phyloP scores from a whole-genome alignment of 2,888 invertebrate genomes.

The Augiades crinisus region DNA sequence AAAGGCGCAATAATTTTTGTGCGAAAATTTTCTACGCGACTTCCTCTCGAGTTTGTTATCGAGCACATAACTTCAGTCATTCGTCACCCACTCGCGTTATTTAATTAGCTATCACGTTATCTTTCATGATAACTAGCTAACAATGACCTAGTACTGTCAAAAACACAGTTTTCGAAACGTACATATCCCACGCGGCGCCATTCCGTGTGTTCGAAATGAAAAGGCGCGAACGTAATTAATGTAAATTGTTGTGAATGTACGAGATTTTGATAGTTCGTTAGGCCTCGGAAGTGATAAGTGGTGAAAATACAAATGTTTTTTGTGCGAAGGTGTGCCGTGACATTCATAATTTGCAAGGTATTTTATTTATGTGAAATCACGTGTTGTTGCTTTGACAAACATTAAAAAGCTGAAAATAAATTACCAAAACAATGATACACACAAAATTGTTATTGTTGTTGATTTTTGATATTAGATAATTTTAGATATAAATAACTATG shows the following conservation, averaged over 20 bases:
- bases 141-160: slow-evolving; percentile 35
- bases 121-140: slow-evolving; percentile 33
- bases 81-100: slow-evolving; percentile 18
- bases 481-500: no score
- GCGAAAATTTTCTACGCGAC: no score
- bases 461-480: no score
- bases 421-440: no score
- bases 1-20: no score
- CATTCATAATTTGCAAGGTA: no score
- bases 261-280: background rate
- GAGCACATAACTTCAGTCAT: background rate
- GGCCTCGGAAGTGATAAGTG: background rate
- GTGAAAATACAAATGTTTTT: background rate
- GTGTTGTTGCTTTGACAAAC: no score
- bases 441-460: no score
- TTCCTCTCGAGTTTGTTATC: no score
- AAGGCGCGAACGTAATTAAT: background rate
- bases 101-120: slow-evolving; percentile 36
- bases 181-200: slow-evolving; percentile 27
- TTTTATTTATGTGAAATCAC: no score
- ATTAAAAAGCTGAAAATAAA: no score
- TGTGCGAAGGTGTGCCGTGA: no score
- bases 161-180: slow-evolving; percentile 27
- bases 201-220: slow-evolving; percentile 8
- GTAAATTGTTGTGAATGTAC: background rate